These are phyloP conservation scores for Aphaenogaster floridana DNA, from an alignment of 1,140 invertebrate species.

Conservation along the genomic window DNA sequence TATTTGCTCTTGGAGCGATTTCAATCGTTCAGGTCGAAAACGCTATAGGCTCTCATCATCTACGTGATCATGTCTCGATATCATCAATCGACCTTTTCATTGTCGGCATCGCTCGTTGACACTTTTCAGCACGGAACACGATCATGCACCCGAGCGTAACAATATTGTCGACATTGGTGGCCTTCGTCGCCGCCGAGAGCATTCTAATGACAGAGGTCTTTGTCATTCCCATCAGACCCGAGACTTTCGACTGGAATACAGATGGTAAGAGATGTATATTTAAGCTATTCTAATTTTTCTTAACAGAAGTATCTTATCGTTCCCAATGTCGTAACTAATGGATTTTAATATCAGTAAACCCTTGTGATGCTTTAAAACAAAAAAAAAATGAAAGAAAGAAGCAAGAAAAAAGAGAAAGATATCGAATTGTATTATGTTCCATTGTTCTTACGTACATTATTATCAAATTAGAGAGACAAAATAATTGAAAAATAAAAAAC, in stretches of 20 bases:
- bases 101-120: constrained; percentile 23
- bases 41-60: neutral
- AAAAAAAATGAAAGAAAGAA: neutral
- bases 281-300: neutral
- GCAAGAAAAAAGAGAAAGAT: neutral
- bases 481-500: neutral
- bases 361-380: neutral
- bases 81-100: constrained; percentile 41
- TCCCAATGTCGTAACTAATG: neutral
- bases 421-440: neutral
- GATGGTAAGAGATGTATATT: constrained; percentile 80
- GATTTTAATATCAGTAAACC: neutral
- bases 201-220: constrained; percentile 86
- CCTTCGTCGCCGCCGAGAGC: constrained; percentile 78
- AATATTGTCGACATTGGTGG: constrained; percentile 64
- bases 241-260: constrained; percentile 86
- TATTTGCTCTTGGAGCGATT: neutral
- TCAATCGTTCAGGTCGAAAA: neutral
- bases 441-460: neutral
- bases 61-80: neutral
- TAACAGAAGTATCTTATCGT: neutral
- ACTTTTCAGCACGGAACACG: constrained; percentile 51
- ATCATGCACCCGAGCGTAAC: constrained; percentile 61
- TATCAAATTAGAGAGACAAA: neutral
- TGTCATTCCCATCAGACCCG: constrained; percentile 85